A percentile compares a stretch with the other conserved stretches of the same genome.
phyloP scores from a whole-genome alignment of 2,797 vertebrate species.

The Garrulus glandarius region DNA sequence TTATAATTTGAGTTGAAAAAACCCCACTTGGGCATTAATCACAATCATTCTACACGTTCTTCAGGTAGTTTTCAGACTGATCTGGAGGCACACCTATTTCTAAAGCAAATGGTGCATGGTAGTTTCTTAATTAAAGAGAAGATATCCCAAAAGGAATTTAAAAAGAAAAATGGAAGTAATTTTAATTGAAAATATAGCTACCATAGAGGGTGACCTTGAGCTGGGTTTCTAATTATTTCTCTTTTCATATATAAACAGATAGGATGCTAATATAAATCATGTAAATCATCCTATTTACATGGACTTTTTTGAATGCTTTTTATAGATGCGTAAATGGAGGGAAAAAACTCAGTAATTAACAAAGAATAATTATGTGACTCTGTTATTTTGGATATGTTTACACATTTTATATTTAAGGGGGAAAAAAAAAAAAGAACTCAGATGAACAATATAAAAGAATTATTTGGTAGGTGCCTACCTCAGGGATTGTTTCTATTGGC shows the following conservation, averaged over 20 bases:
- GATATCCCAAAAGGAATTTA: not conserved
- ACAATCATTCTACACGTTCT: not conserved
- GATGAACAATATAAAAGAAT: not conserved
- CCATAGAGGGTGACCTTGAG: not conserved
- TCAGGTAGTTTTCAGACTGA: not conserved
- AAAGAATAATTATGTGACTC: not conserved
- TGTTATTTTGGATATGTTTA: not conserved
- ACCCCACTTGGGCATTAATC: not conserved
- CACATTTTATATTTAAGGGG: accelerated
- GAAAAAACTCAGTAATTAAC: not conserved
- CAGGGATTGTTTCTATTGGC: not conserved
- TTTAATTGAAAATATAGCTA: not conserved
- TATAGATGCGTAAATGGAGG: not conserved
- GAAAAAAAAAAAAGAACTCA: not conserved
- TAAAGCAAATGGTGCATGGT: not conserved
- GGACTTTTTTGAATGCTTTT: not conserved
- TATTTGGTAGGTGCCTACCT: accelerated
- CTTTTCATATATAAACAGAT: not conserved
- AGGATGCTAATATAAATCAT: not conserved
- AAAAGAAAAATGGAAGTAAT: not conserved
- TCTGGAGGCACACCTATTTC: not conserved
- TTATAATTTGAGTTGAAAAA: not conserved
- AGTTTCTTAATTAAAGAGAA: not conserved
- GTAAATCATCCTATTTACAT: not conserved
- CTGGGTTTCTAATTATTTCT: not conserved